A percentile compares a stretch with the other conserved stretches of the same genome.
Evolutionary conservation across 2,797 vertebrate species (phyloP).

Genomic region (Sebastes aleutianus): DNA sequence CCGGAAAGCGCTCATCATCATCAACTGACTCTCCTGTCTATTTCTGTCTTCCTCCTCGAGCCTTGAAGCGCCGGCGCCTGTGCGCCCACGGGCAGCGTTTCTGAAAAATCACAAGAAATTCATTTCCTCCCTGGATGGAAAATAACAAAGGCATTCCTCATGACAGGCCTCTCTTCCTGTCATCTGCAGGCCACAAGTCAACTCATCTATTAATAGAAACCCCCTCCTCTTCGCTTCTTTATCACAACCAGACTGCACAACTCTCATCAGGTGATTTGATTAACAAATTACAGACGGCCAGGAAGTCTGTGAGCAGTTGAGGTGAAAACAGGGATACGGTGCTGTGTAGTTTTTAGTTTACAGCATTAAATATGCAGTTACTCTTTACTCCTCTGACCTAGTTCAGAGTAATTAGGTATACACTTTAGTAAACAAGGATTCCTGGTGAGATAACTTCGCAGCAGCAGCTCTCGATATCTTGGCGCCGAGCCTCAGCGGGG

Average conservation of each 20-base stretch:
- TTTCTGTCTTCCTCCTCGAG: conserved; percentile 55
- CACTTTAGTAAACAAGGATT: conserved; percentile 77
- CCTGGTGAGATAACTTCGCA: conserved; percentile 62
- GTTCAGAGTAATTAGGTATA: conserved; percentile 80
- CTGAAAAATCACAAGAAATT: conserved; percentile 88
- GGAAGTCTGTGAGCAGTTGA: conserved; percentile 55
- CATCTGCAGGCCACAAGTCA: conserved; percentile 93
- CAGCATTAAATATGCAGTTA: conserved; percentile 71
- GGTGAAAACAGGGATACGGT: conserved; percentile 16
- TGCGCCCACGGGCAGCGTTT: conserved; percentile 56
- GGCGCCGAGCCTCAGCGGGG: conserved; percentile 47
- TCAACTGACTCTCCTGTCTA: conserved; percentile 63
- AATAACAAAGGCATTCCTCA: conserved; percentile 87
- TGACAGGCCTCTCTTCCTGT: conserved; percentile 87
- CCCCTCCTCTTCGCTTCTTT: conserved; percentile 69
- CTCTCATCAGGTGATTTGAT: conserved; percentile 92
- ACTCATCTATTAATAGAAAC: conserved; percentile 87
- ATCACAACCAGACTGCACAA: conserved; percentile 84
- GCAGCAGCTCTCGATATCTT: conserved; percentile 18
- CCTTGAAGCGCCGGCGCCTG: conserved; percentile 82
- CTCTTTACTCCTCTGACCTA: conserved; percentile 76
- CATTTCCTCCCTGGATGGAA: conserved; percentile 88
- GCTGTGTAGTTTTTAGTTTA: conserved; percentile 22
- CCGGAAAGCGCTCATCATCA: conserved; percentile 85
- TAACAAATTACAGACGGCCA: conserved; percentile 59